These are phyloP conservation scores for Notolepis coatsorum DNA, from an alignment of 2,797 vertebrate genomes.

Conservation along the genomic window DNA sequence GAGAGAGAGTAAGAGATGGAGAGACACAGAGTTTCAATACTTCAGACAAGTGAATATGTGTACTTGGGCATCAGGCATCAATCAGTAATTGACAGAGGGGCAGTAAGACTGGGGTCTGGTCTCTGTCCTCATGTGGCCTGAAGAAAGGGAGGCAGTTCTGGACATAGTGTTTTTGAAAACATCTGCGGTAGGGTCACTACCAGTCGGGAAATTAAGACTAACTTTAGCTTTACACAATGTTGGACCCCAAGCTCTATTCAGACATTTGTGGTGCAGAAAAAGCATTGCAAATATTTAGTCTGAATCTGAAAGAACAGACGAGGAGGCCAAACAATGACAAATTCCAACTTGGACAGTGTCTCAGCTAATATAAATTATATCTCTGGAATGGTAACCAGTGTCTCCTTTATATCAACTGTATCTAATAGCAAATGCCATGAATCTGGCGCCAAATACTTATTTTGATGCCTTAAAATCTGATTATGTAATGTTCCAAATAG, in stretches of 20 bases:
- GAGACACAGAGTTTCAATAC: slow-evolving; percentile 22
- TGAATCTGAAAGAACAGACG: slow-evolving; percentile 21
- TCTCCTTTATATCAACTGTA: neutral
- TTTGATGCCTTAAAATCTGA: too few relatives aligned
- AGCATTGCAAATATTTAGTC: slow-evolving; percentile 44
- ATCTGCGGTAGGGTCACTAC: slow-evolving; percentile 23
- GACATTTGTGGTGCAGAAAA: slow-evolving; percentile 32
- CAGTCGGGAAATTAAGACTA: slow-evolving; percentile 31
- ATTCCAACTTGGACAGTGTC: neutral
- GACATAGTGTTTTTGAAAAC: slow-evolving; percentile 41
- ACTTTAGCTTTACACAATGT: neutral
- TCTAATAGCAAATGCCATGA: neutral
- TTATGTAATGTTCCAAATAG: too few relatives aligned
- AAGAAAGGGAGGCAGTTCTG: slow-evolving; percentile 28
- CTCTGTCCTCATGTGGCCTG: slow-evolving; percentile 37
- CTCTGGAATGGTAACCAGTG: neutral
- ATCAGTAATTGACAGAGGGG: slow-evolving; percentile 22
- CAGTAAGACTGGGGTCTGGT: slow-evolving; percentile 32
- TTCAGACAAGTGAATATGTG: slow-evolving; percentile 26
- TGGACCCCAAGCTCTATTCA: slow-evolving; percentile 31
- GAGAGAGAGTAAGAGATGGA: neutral
- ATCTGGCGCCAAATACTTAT: neutral
- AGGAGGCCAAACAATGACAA: slow-evolving; percentile 17
- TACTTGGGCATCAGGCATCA: slow-evolving; percentile 11
- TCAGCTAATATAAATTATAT: neutral